Evolutionary conservation across 2,113 vertebrate species (phyloP).

Genomic region (Syngnathus floridae): DNA sequence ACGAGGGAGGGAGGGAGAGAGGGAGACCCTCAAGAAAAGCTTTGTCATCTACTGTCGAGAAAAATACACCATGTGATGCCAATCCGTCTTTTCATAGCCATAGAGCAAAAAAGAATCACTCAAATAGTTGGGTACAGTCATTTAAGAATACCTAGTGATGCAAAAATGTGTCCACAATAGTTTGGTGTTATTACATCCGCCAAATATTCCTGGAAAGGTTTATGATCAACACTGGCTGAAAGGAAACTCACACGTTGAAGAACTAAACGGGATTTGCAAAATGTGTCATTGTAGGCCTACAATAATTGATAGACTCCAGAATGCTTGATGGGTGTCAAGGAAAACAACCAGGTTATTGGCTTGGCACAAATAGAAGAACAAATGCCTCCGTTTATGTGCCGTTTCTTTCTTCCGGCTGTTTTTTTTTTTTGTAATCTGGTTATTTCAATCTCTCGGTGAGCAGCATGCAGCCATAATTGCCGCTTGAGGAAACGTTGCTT

Average conservation of each 20-base stretch:
- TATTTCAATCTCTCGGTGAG: constrained; percentile 13
- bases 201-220: neutral
- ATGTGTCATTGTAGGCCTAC: neutral
- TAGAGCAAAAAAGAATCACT: too few relatives aligned
- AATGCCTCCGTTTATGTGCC: constrained; percentile 6
- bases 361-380: constrained; percentile 10
- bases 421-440: constrained; percentile 9
- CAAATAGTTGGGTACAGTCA: too few relatives aligned
- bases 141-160: neutral
- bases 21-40: constrained; percentile 13
- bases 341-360: constrained; percentile 15
- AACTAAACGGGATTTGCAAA: neutral
- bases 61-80: constrained; percentile 9
- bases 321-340: neutral
- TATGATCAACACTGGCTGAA: neutral
- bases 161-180: neutral
- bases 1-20: constrained; percentile 1
- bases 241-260: neutral
- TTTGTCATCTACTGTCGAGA: constrained; percentile 17
- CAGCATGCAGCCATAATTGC: neutral
- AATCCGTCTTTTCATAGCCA: neutral
- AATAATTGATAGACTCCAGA: neutral
- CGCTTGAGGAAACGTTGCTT: constrained; percentile 1
- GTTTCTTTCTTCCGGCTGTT: neutral
- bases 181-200: neutral